A percentile compares a stretch with the other conserved stretches of the same genome.
Conservation (phyloP, 2,113 vertebrate species). For the Hippocampus comes region DNA sequence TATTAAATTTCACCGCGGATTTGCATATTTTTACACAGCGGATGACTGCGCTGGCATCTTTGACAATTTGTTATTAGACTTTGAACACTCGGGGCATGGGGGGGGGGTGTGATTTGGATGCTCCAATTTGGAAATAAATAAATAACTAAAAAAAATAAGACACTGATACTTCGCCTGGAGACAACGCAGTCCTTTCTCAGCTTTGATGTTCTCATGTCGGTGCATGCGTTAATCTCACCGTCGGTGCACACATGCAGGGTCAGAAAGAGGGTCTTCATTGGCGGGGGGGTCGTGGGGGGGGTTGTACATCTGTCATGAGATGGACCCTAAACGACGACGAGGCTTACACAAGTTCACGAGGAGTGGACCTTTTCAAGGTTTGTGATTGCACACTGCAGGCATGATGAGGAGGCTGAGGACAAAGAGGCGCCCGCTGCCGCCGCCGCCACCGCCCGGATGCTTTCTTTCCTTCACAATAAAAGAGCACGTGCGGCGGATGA, state of each 20-base stretch:
- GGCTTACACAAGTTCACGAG: conserved; percentile 4
- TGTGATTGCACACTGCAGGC: conserved; percentile 38
- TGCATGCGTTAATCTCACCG: no score
- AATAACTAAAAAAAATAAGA: neutral
- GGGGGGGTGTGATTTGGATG: neutral
- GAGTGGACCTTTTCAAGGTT: conserved; percentile 24
- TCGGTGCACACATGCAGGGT: neutral
- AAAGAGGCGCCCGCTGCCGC: conserved; percentile 7
- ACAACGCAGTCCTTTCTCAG: neutral
- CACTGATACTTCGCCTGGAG: neutral
- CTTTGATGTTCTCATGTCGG: neutral
- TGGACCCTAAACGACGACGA: neutral
- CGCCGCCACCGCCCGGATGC: conserved; percentile 7
- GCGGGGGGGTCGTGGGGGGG: neutral
- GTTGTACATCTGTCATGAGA: neutral
- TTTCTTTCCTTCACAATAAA: conserved; percentile 33
- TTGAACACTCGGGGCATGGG: neutral
- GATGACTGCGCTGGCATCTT: neutral
- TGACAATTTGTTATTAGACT: neutral
- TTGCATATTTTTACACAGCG: neutral
- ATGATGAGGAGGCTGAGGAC: conserved; percentile 14
- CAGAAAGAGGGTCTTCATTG: neutral
- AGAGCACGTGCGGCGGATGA: neutral
- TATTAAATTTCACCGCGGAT: neutral
- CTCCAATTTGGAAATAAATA: neutral